phyloP scores from a whole-genome alignment of 64 coral and sea anemone species.

The Dendrophyllia cribrosa region DNA sequence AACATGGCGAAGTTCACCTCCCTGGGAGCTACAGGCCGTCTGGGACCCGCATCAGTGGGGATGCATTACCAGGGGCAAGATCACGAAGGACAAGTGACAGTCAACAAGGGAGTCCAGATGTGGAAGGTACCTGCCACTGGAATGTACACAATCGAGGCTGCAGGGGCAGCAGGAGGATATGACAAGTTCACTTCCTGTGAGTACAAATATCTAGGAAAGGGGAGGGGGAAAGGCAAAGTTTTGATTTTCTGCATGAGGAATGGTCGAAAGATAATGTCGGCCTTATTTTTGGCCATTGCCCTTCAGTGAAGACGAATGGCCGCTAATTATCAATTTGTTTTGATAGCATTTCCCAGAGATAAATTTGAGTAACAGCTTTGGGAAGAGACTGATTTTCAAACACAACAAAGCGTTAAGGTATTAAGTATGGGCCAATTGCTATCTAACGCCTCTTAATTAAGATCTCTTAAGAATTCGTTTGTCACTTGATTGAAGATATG shows the following conservation, averaged over 20 bases:
- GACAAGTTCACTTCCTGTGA: slow-evolving; percentile 76
- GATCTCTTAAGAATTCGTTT: no score
- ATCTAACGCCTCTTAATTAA: no score
- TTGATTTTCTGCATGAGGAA: background rate
- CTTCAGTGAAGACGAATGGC: no score
- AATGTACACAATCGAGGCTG: slow-evolving; percentile 73
- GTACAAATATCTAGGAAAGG: background rate
- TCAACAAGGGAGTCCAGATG: slow-evolving; percentile 70
- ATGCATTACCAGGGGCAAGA: slow-evolving; percentile 59
- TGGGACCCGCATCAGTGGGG: slow-evolving; percentile 55
- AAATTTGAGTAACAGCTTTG: no score
- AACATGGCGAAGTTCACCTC: slow-evolving; percentile 70
- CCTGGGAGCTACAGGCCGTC: slow-evolving; percentile 62
- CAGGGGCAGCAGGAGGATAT: slow-evolving; percentile 73
- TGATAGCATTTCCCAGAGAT: no score
- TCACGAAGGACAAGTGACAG: slow-evolving; percentile 69
- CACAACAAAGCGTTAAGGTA: no score
- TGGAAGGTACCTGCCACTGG: slow-evolving; percentile 83
- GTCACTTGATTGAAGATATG: no score
- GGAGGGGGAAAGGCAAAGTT: background rate
- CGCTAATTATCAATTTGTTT: no score
- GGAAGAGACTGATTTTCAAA: no score
- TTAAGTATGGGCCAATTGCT: no score
- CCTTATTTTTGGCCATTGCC: no score
- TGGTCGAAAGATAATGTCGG: no score